Percentiles rank a stretch among this genome's conserved stretches.
phyloP scores from a whole-genome alignment of 1,140 invertebrate species.

The Metopolophium dirhodum region DNA sequence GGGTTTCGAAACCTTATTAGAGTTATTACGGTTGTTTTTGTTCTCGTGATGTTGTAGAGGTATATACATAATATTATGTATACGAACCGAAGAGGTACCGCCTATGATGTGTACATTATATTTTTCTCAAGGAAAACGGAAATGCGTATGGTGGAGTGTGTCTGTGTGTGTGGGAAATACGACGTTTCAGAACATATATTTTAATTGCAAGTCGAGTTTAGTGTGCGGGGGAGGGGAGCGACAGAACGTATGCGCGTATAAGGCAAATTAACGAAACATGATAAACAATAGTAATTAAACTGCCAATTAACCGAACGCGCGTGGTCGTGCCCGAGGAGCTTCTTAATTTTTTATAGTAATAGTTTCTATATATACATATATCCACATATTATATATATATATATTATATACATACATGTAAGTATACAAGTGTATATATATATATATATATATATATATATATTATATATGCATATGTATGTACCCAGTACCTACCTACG shows the following conservation, averaged over 20 bases:
- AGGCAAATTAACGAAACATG: slow-evolving; percentile 24
- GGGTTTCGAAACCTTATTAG: background rate
- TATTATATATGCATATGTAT: no score
- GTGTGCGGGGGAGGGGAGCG: background rate
- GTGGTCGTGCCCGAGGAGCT: background rate
- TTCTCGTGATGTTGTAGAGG: background rate
- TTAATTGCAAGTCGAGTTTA: background rate
- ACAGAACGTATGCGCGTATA: background rate
- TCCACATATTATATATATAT: no score
- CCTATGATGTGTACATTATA: background rate
- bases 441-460: no score
- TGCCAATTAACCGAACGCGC: slow-evolving; percentile 18
- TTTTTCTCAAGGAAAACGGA: slow-evolving; percentile 14
- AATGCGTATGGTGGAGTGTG: background rate
- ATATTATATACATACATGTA: no score
- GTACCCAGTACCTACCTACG: no score
- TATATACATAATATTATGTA: background rate
- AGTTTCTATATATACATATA: background rate
- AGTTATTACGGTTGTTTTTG: background rate
- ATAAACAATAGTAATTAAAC: slow-evolving; percentile 35
- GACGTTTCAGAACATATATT: background rate
- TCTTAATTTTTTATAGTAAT: background rate
- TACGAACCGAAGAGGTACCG: background rate
- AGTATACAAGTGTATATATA: no score
- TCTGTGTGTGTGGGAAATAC: background rate